Base-by-base conservation (phyloP, 2,888 invertebrate genomes). In the Tromatobia lineatoria region DNA sequence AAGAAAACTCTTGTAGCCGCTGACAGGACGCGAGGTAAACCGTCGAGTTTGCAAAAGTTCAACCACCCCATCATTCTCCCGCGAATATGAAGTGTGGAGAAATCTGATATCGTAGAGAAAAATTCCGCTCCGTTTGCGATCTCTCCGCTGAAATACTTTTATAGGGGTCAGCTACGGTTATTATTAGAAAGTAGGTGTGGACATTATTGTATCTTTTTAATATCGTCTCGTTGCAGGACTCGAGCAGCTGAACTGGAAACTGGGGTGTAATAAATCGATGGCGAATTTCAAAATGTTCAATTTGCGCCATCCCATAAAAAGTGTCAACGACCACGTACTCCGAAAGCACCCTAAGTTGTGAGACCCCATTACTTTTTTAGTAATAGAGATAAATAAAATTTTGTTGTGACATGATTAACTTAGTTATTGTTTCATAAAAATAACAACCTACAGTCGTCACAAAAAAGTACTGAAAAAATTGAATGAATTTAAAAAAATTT, bases 21-120 rank as follows among this genome's bases (percentile, higher is more conserved):
- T 64, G 71, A 69, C 66, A 45, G 15, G 71, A 73, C 13, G 29
- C 18, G 54, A 23, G 54, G 20, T 20, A 80, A 83, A 74, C 23
- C 52, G 83, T 80, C 80, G 80, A 84, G 69, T 74, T 78, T 50
- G 84, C 80, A 74, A 69, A 84, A 78, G 77, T 80, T 61, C 57
- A 42, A 54, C 45, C n/a, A 61, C 61, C 47, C 47, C 69, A 23
- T 42, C 42, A 20, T 20, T 54, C 25, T 52, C 50, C 11, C 38
- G 42, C 66, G 38, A 45, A 57, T 59, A 59, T 15, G 57, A 15
- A 13, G 6, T 7, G 25, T 38, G 6, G 61, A 42, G 50, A 80
- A 70, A 75, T 71, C 47, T 83, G 50, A 61, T 52, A 80, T 71
- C 67, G 13, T 25, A 20, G 47, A n/a, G 25, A 34, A 66, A 54